Conservation (phyloP, 2,797 vertebrate species). For the Amniataba percoides region DNA sequence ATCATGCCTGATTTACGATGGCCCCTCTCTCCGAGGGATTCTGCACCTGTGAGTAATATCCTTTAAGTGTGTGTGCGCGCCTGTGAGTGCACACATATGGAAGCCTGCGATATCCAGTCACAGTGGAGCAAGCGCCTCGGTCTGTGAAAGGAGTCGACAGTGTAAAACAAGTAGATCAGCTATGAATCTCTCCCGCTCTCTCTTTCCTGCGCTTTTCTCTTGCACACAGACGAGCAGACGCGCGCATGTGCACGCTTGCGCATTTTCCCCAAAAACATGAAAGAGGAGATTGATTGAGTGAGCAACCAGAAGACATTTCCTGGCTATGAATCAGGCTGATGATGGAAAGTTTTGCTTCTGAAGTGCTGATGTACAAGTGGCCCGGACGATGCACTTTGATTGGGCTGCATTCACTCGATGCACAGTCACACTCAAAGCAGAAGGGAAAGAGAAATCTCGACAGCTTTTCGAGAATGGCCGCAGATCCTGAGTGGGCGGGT, state of each 20-base stretch:
- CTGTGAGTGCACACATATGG: slow-evolving; percentile 24
- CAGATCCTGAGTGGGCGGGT: slow-evolving; percentile 26
- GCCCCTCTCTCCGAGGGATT: slow-evolving; percentile 61
- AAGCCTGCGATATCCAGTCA: slow-evolving; percentile 47
- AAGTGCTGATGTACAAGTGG: slow-evolving; percentile 58
- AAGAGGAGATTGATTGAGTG: slow-evolving; percentile 41
- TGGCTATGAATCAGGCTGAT: slow-evolving; percentile 69
- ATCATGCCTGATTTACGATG: slow-evolving; percentile 75
- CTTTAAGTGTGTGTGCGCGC: slow-evolving; percentile 55
- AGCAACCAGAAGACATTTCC: slow-evolving; percentile 53
- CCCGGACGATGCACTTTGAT: slow-evolving; percentile 55
- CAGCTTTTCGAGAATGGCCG: slow-evolving; percentile 45
- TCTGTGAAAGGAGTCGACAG: slow-evolving; percentile 44
- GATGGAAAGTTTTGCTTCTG: slow-evolving; percentile 60
- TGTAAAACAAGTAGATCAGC: slow-evolving; percentile 50
- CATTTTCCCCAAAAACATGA: slow-evolving; percentile 7
- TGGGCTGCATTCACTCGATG: slow-evolving; percentile 62
- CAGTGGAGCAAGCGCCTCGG: slow-evolving; percentile 34
- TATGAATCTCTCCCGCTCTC: slow-evolving; percentile 20
- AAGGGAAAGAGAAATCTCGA: slow-evolving; percentile 50
- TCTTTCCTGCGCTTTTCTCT: slow-evolving; percentile 19
- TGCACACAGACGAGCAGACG: slow-evolving; percentile 6
- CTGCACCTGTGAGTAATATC: slow-evolving; percentile 77
- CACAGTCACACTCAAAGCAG: slow-evolving; percentile 41
- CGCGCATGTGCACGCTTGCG: background rate